phyloP scores from a whole-genome alignment of 2,113 vertebrate genomes.

The Perognathus longimembris region DNA sequence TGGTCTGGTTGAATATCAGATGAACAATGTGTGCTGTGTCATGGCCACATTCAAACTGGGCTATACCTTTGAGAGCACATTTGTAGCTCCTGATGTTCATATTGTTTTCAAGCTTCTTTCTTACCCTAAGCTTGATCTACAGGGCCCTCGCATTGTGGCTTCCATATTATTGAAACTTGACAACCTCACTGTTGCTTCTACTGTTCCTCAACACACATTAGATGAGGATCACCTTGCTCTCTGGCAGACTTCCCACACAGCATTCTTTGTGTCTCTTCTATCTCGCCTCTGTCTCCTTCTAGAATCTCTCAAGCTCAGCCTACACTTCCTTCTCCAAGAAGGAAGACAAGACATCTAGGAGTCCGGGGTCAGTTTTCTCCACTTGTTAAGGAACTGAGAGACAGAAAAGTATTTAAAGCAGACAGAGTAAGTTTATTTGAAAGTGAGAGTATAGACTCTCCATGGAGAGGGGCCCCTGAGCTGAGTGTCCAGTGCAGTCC shows the following conservation, averaged over 20 bases:
- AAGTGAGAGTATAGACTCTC: too few species aligned
- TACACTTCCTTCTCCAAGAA: background rate
- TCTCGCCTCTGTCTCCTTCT: background rate
- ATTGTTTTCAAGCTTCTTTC: background rate
- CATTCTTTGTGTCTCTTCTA: background rate
- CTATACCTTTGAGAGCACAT: too few species aligned
- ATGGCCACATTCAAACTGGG: background rate
- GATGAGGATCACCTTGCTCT: background rate
- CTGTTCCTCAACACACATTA: background rate
- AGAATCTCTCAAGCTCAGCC: background rate
- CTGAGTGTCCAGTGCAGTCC: too few species aligned
- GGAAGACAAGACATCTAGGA: too few species aligned
- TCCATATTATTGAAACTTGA: background rate
- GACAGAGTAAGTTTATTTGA: too few species aligned
- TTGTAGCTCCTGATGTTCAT: background rate
- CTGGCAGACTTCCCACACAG: background rate
- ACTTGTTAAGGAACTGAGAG: too few species aligned
- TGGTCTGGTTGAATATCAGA: background rate
- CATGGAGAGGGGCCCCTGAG: too few species aligned
- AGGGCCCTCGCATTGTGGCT: rapidly evolving
- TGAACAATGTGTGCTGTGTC: background rate
- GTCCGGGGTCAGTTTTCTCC: too few species aligned
- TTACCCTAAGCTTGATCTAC: background rate
- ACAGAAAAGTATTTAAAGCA: too few species aligned
- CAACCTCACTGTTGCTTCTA: background rate